Evolutionary conservation across 2,888 invertebrate species (phyloP).

Genomic region (Conomelus anceps): DNA sequence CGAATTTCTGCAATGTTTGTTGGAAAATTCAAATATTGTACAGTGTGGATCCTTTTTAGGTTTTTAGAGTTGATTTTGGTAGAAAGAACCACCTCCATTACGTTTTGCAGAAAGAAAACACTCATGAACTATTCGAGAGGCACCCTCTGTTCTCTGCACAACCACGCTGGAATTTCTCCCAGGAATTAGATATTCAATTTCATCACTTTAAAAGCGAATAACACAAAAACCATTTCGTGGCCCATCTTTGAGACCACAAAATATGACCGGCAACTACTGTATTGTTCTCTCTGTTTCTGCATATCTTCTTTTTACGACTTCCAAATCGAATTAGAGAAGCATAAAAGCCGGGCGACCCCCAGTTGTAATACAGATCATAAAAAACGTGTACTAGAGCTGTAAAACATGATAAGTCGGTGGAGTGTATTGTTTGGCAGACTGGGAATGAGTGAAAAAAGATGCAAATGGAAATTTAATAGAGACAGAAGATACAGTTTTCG

Average conservation of each 20-base stretch:
- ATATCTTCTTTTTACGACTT: not conserved
- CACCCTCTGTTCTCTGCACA: not conserved
- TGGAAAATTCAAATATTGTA: not conserved
- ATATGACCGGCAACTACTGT: not conserved
- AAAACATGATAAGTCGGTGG: not conserved
- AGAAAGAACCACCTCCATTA: not conserved
- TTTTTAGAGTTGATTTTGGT: not conserved
- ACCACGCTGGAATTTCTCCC: not conserved
- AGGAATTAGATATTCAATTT: not conserved
- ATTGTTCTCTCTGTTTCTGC: not conserved
- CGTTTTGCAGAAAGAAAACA: not conserved
- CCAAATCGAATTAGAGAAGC: not conserved
- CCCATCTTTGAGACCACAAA: not conserved
- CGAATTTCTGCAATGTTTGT: too few species aligned
- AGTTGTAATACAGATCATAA: not conserved
- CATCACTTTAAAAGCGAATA: not conserved
- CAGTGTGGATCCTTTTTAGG: not conserved
- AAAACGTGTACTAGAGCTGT: not conserved
- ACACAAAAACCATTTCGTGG: too few species aligned
- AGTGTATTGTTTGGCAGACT: not conserved
- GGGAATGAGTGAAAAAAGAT: not conserved
- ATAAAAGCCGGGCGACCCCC: not conserved
- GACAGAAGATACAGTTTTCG: not conserved
- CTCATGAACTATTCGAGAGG: not conserved
- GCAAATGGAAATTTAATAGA: not conserved